Percentiles rank a stretch among this genome's conserved stretches.
Evolutionary conservation across 2,888 invertebrate genomes (phyloP).

Genomic region (Rotaria socialis): DNA sequence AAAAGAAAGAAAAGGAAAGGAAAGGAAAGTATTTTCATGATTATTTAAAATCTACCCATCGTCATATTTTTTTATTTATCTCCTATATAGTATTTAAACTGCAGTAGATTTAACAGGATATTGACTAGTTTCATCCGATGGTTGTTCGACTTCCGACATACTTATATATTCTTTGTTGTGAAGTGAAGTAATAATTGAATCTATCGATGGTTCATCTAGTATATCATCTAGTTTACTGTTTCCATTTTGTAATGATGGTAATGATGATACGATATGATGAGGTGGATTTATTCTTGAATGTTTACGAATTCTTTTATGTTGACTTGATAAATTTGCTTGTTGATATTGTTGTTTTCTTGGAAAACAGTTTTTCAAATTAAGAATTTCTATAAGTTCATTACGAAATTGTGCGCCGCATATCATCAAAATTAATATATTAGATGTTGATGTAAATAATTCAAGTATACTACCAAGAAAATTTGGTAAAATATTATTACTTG

Average conservation of each 20-base stretch:
- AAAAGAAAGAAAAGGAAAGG: not conserved
- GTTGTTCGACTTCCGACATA: not conserved
- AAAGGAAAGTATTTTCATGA: no score
- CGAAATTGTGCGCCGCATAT: conserved; percentile 36
- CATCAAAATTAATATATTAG: conserved; percentile 6
- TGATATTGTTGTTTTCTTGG: not conserved
- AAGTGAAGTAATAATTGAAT: not conserved
- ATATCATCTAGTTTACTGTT: not conserved
- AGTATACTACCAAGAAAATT: conserved; percentile 30
- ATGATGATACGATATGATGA: not conserved
- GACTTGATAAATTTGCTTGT: not conserved
- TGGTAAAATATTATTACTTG: conserved; percentile 25
- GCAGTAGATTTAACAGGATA: not conserved
- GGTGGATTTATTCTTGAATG: not conserved
- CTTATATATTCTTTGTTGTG: not conserved
- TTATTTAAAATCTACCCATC: not conserved
- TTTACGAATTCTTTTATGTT: not conserved
- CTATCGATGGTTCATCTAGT: not conserved
- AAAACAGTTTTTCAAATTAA: not conserved
- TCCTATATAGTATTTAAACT: not conserved
- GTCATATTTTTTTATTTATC: not conserved
- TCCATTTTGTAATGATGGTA: not conserved
- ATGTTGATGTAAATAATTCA: conserved; percentile 32
- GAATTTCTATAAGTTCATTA: not conserved
- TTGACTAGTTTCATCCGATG: not conserved